Conservation (phyloP, 2,113 vertebrate genomes). For the Boulengeromyrus knoepffleri region DNA sequence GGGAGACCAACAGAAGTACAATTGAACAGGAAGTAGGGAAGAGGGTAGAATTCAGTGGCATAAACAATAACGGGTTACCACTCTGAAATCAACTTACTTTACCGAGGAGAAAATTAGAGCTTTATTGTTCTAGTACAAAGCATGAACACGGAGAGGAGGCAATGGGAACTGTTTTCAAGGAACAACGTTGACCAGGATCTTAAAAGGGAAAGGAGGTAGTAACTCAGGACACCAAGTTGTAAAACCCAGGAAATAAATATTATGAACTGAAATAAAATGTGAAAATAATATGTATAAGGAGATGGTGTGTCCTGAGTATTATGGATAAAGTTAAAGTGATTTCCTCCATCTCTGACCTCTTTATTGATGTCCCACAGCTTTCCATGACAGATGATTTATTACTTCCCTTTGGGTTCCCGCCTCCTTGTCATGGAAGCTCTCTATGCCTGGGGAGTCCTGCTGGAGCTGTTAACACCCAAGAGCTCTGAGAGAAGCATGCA, state of each 20-base stretch:
- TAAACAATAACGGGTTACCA: neutral
- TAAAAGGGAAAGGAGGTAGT: neutral
- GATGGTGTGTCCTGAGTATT: neutral
- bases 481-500: neutral
- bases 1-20: neutral
- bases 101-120: neutral
- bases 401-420: neutral
- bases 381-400: constrained; percentile 1
- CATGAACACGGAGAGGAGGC: neutral
- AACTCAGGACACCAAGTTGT: neutral
- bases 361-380: neutral
- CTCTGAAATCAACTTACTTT: neutral
- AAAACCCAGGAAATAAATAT: neutral
- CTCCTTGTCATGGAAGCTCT: neutral
- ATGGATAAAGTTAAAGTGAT: neutral
- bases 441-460: neutral
- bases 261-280: neutral
- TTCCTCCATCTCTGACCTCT: neutral
- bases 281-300: neutral
- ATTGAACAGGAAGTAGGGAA: neutral
- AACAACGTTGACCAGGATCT: neutral
- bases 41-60: neutral
- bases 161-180: neutral
- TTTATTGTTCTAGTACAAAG: neutral
- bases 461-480: neutral